Percentiles rank a stretch among this genome's conserved stretches.
These are phyloP conservation scores for Chaetops frenatus DNA, from an alignment of 2,113 vertebrate genomes.

Conservation along the genomic window DNA sequence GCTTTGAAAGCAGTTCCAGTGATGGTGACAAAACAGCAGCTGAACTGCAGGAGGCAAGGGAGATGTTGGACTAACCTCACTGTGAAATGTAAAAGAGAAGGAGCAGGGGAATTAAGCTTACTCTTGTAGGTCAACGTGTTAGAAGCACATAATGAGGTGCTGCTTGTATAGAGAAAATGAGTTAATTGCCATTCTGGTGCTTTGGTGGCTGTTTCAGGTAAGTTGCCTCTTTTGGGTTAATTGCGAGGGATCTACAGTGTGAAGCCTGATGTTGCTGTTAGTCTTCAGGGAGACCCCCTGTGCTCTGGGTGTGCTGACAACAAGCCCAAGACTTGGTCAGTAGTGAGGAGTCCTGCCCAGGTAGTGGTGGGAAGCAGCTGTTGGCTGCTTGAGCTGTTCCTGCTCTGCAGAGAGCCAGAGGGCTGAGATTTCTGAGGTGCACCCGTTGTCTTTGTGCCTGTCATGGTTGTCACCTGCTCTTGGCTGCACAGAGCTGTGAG, in stretches of 20 bases:
- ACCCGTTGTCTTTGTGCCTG: not conserved
- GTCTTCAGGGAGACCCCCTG: not conserved
- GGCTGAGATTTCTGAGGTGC: not conserved
- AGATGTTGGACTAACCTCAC: not conserved
- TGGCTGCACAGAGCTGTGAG: not conserved
- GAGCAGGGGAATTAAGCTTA: not conserved
- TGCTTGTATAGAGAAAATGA: not conserved
- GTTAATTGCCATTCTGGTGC: not conserved
- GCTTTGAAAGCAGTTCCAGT: not conserved
- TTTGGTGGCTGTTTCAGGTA: not conserved
- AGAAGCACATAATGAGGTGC: not conserved
- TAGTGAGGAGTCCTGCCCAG: not conserved
- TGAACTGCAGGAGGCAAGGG: not conserved
- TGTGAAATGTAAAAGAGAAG: not conserved
- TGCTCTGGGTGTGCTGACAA: not conserved
- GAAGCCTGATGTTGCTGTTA: not conserved
- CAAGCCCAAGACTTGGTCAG: not conserved
- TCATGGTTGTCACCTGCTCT: not conserved
- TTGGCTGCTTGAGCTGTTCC: not conserved
- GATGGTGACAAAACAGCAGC: not conserved
- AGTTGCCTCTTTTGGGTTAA: not conserved
- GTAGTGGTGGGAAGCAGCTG: not conserved
- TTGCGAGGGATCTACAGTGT: not conserved
- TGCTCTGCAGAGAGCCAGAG: not conserved
- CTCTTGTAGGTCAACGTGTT: not conserved